phyloP scores from a whole-genome alignment of 2,888 invertebrate genomes.

The Hymenopus coronatus region DNA sequence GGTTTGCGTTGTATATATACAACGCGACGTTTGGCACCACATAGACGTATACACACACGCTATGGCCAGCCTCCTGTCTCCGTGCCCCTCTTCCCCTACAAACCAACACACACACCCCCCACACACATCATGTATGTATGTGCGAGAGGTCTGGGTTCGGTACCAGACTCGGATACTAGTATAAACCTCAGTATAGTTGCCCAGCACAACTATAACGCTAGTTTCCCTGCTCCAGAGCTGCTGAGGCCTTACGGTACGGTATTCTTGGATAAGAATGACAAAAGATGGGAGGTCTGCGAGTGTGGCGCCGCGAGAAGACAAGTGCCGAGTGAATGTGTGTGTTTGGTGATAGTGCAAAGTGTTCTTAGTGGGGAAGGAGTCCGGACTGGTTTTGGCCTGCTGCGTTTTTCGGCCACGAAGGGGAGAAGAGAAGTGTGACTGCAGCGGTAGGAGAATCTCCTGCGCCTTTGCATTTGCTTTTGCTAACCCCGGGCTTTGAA shows the following conservation, averaged over 20 bases:
- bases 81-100: background rate
- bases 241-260: no score
- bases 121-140: background rate
- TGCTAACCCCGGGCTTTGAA: background rate
- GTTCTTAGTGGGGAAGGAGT: background rate
- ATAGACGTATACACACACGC: background rate
- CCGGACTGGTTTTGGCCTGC: background rate
- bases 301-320: background rate
- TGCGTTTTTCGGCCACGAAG: background rate
- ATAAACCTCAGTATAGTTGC: background rate
- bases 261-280: background rate
- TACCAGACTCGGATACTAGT: background rate
- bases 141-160: background rate
- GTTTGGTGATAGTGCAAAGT: background rate
- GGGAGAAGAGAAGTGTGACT: background rate
- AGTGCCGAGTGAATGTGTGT: background rate
- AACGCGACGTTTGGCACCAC: constrained; percentile 23
- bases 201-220: background rate
- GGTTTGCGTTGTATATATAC: constrained; percentile 18
- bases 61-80: background rate
- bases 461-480: background rate
- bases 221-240: background rate
- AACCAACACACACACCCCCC: background rate
- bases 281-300: background rate
- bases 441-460: background rate